phyloP scores from a whole-genome alignment of 2,113 vertebrate genomes.

The Labeo rohita region DNA sequence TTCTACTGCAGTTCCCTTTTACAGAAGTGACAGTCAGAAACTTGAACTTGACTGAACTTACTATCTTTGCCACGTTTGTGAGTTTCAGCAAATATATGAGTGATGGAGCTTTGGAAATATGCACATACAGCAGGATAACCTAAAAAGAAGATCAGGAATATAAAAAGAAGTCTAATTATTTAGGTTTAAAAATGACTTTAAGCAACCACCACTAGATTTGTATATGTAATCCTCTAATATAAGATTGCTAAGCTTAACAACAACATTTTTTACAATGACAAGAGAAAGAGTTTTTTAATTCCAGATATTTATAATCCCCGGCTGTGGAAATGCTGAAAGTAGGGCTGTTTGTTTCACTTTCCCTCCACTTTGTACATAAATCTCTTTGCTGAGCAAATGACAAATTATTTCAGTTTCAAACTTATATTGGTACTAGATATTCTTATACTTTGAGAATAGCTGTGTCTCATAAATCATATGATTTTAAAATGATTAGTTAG shows the following conservation, averaged over 20 bases:
- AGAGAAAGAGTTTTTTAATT: background rate
- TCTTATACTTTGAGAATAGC: background rate
- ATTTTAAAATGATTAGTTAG: conserved; percentile 26
- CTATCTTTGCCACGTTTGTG: background rate
- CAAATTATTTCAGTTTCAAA: conserved; percentile 18
- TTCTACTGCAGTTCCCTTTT: background rate
- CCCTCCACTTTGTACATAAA: conserved; percentile 1
- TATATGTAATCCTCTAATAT: conserved; percentile 11
- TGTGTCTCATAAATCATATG: conserved; percentile 3
- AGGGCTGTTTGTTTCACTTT: background rate
- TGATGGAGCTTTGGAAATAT: background rate
- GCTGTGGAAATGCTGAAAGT: background rate
- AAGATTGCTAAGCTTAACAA: conserved; percentile 1
- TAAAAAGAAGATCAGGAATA: background rate
- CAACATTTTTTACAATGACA: background rate
- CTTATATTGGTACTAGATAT: conserved; percentile 6
- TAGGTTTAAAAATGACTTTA: background rate
- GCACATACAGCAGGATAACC: background rate
- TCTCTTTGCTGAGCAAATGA: conserved; percentile 13
- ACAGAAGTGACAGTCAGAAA: background rate
- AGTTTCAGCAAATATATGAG: conserved; percentile 2
- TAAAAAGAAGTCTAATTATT: background rate
- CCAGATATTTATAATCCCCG: conserved; percentile 7
- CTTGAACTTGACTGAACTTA: background rate
- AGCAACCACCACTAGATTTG: background rate